phyloP scores from a whole-genome alignment of 2,113 vertebrate genomes.

The Elgaria multicarinata region DNA sequence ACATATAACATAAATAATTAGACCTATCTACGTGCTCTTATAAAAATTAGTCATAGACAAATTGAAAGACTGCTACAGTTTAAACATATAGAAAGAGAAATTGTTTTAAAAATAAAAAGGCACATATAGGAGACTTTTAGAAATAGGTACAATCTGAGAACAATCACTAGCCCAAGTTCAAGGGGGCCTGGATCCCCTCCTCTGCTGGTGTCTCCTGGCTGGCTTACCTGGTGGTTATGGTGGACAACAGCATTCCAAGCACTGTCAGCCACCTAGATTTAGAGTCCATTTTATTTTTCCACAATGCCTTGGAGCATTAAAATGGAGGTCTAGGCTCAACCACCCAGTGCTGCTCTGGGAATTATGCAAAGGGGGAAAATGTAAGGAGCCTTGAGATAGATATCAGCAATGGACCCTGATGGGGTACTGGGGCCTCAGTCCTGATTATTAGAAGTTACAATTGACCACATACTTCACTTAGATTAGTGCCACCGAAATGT shows the following conservation, averaged over 20 bases:
- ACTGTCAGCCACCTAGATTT: background rate
- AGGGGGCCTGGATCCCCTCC: background rate
- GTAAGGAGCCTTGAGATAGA: background rate
- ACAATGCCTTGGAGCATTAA: background rate
- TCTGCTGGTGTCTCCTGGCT: background rate
- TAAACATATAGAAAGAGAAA: conserved; percentile 30
- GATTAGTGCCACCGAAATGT: background rate
- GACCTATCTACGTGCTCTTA: background rate
- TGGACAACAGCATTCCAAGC: background rate
- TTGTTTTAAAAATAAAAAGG: background rate
- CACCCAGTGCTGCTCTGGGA: background rate
- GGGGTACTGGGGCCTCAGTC: background rate
- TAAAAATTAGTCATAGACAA: conserved; percentile 18
- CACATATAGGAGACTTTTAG: background rate
- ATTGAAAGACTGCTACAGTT: conserved; percentile 25
- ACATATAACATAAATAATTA: conserved; percentile 26
- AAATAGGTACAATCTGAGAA: background rate
- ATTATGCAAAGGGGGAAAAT: background rate
- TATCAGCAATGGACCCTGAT: background rate
- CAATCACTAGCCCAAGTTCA: background rate
- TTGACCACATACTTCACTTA: background rate
- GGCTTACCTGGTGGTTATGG: background rate
- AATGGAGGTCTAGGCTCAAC: background rate
- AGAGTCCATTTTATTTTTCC: no score
- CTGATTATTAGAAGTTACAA: background rate